These are phyloP conservation scores for Mesitornis unicolor DNA, from an alignment of 2,113 vertebrate genomes.

Conservation along the genomic window DNA sequence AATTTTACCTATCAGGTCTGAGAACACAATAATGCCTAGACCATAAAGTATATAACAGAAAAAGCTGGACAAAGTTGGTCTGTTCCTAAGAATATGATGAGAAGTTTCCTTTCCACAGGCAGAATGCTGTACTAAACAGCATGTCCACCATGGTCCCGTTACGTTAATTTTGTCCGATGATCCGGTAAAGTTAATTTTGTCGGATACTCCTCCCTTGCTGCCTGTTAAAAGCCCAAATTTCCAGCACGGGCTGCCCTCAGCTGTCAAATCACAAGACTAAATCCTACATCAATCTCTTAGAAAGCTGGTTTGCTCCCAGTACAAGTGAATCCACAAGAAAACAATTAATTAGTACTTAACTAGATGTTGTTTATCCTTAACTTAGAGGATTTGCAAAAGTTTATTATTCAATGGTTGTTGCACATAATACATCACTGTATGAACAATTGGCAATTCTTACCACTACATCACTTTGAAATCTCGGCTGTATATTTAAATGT, in stretches of 20 bases:
- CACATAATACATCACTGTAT: not conserved
- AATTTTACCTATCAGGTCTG: not conserved
- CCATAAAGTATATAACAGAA: not conserved
- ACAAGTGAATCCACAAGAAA: not conserved
- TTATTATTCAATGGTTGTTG: not conserved
- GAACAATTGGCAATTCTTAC: not conserved
- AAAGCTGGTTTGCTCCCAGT: not conserved
- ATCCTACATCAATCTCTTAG: not conserved
- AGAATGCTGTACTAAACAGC: not conserved
- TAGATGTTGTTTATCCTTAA: not conserved
- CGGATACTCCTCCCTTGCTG: not conserved
- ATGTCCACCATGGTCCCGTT: not conserved
- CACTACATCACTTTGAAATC: not conserved
- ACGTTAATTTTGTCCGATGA: not conserved
- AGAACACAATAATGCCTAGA: not conserved
- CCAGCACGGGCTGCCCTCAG: not conserved
- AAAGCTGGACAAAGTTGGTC: not conserved
- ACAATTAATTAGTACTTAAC: not conserved
- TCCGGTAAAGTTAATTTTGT: not conserved
- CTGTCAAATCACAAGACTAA: not conserved
- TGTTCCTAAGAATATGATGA: not conserved
- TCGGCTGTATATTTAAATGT: not conserved
- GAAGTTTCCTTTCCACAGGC: not conserved
- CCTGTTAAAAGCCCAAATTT: not conserved
- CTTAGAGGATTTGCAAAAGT: not conserved